Conservation (phyloP, 2,797 vertebrate genomes). For the Bryconaethiops microstoma region DNA sequence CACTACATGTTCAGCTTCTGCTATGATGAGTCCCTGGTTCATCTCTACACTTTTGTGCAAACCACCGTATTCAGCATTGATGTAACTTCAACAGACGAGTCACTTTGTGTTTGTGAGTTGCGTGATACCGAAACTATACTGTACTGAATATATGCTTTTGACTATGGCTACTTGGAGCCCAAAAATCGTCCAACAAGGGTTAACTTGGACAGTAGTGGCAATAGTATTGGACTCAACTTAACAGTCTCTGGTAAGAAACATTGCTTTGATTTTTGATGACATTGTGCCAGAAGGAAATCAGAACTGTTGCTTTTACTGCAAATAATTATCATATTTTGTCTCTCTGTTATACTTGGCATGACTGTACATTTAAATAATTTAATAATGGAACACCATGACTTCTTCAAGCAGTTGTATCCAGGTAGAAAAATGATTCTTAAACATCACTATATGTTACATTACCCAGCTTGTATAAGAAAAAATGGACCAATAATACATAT, state of each 20-base stretch:
- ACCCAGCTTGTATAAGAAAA: too few species aligned
- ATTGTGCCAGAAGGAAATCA: conserved; percentile 34
- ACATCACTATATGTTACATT: too few species aligned
- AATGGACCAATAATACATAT: too few species aligned
- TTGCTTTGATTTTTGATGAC: neutral
- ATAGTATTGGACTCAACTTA: neutral
- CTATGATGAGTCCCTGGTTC: too few species aligned
- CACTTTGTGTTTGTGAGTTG: too few species aligned
- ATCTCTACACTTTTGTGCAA: too few species aligned
- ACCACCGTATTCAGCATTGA: too few species aligned
- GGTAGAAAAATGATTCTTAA: conserved; percentile 21
- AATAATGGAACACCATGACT: conserved; percentile 42
- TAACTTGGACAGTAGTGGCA: conserved; percentile 26
- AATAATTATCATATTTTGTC: conserved; percentile 36
- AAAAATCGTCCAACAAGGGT: conserved; percentile 35
- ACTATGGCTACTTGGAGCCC: conserved; percentile 36
- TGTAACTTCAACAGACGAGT: too few species aligned
- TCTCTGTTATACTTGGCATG: conserved; percentile 13
- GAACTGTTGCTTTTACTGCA: too few species aligned
- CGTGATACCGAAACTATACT: too few species aligned
- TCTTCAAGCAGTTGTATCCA: conserved; percentile 50
- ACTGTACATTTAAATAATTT: conserved; percentile 38
- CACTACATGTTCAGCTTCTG: too few species aligned
- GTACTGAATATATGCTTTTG: conserved; percentile 33
- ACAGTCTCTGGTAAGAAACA: too few species aligned